phyloP scores from a whole-genome alignment of 2,797 vertebrate genomes.

The Argyrosomus regius region DNA sequence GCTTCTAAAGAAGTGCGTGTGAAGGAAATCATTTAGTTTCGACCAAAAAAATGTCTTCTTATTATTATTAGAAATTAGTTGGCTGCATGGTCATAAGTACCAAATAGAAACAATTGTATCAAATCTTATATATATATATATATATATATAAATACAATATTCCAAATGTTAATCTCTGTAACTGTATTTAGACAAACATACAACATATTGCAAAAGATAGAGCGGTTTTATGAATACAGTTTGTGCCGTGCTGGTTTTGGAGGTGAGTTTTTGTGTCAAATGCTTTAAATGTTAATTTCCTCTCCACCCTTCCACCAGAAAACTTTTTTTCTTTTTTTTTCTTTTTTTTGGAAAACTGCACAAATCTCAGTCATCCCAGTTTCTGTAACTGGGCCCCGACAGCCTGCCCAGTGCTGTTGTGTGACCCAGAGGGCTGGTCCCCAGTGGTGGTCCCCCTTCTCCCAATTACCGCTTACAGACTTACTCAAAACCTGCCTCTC shows the following conservation, averaged over 20 bases:
- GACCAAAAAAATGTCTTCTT: not conserved
- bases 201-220: not conserved
- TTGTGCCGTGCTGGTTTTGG: not conserved
- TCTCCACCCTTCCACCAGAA: constrained; percentile 14
- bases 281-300: constrained; percentile 50
- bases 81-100: not conserved
- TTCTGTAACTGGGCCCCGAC: constrained; percentile 53
- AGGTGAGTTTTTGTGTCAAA: constrained; percentile 19
- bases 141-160: not conserved
- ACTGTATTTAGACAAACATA: constrained; percentile 3
- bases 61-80: not conserved
- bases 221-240: not conserved
- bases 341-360: constrained; percentile 53
- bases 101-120: not conserved
- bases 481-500: constrained; percentile 74
- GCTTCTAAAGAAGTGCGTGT: constrained; percentile 35
- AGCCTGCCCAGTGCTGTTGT: constrained; percentile 68
- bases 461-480: constrained; percentile 82
- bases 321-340: constrained; percentile 52
- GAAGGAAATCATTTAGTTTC: constrained; percentile 14
- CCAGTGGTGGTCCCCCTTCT: constrained; percentile 72
- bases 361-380: constrained; percentile 58
- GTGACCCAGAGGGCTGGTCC: constrained; percentile 74
- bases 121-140: not conserved
- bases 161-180: not conserved